A percentile compares a stretch with the other conserved stretches of the same genome.
phyloP scores from a whole-genome alignment of 2,888 invertebrate genomes.

The Seira sanloemensis region DNA sequence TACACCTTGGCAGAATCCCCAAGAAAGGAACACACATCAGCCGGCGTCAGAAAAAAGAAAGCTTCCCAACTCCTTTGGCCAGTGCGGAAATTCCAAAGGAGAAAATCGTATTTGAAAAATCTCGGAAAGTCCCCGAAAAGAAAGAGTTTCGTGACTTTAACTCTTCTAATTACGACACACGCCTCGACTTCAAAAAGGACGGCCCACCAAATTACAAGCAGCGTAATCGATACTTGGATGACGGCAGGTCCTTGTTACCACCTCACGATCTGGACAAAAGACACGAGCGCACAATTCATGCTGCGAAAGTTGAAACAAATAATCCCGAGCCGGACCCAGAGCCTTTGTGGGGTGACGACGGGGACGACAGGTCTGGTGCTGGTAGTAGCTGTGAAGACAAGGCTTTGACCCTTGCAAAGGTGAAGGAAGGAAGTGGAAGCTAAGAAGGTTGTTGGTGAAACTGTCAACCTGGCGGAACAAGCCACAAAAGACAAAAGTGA shows the following conservation, averaged over 20 bases:
- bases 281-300: background rate
- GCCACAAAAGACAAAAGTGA: background rate
- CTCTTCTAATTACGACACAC: too few species aligned
- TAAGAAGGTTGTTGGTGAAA: background rate
- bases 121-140: conserved; percentile 23
- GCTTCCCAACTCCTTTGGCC: conserved; percentile 53
- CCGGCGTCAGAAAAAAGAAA: background rate
- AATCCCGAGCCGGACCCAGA: background rate
- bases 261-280: conserved; percentile 15
- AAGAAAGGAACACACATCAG: conserved; percentile 7
- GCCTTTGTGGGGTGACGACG: conserved; percentile 12
- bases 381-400: background rate
- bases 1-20: conserved; percentile 41
- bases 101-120: conserved; percentile 62
- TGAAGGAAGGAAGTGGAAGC: background rate
- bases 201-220: background rate
- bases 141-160: conserved; percentile 17
- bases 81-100: conserved; percentile 48
- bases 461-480: background rate
- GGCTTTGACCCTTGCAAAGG: background rate
- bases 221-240: background rate
- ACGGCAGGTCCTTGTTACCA: conserved; percentile 3
- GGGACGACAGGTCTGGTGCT: background rate
- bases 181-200: too few species aligned
- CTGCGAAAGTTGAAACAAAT: background rate